Base-by-base conservation (phyloP, 2,797 vertebrate species). In the Pogoniulus pusillus region DNA sequence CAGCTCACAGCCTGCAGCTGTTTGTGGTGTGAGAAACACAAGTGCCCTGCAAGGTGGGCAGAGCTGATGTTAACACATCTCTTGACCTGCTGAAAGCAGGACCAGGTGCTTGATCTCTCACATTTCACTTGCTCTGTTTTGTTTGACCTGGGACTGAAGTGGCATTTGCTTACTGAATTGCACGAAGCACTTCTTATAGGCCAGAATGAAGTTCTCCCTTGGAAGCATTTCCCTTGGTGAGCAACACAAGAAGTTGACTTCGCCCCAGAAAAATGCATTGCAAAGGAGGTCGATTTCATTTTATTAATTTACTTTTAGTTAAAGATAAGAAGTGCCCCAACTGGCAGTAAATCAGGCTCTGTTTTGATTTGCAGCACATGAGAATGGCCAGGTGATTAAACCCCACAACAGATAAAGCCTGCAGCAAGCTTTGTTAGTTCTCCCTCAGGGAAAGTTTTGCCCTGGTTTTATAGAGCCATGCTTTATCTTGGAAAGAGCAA, bases 281-380 rank as follows among this genome's bases (percentile, higher is more conserved):
- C 16, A 51, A 58, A 54, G 10, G 16, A 71, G 22, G 4, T 4
- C 13, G 10, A 29, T 26, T 78, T n/a, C 54, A 12, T 5, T 76
- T 43, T 29, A 29, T 16, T 54, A 9, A 9, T 53, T 53, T 12
- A 24, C 24, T 23, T 55, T 65, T 68, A 9, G 30, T 62, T 73
- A 26, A 43, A 66, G 10, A 20, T 77, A 75, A 73, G 27, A n/a
- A 12, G 8, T 35, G 22, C 10, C 39, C 10, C 11, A 45, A 23
- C 16, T 34, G 70, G 30, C 24, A 23, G 10, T 8, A 16, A 0
- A 0, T 65, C n/a, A n/a, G 35, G 39, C 29, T 77, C 7, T 72
- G 14, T 81, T 95, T 91, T 81, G n/a, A 2, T 49, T 79, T 89
- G 58, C 58, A 79, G 79, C 37, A 77, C 74, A 41, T 72, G 9